Evolutionary conservation across 2,113 vertebrate species (phyloP).

Genomic region (Collichthys lucidus): DNA sequence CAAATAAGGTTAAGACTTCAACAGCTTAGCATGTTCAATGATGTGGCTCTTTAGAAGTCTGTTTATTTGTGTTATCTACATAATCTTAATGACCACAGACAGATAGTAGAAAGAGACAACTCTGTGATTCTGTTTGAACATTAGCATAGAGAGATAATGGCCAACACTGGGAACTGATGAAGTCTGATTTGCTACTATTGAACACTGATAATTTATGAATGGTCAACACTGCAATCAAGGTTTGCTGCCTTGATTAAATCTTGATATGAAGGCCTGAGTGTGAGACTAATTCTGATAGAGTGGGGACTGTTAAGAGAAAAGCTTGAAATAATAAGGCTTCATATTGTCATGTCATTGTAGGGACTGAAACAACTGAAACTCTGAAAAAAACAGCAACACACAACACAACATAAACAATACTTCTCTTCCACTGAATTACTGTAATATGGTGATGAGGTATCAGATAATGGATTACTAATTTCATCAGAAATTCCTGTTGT

Average conservation of each 20-base stretch:
- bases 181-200: conserved; percentile 36
- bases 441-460: no score
- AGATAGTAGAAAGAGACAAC: conserved; percentile 29
- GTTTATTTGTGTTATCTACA: conserved; percentile 7
- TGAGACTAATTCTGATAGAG: conserved; percentile 16
- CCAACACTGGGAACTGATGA: conserved; percentile 36
- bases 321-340: neutral
- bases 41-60: conserved; percentile 6
- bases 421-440: neutral
- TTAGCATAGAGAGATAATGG: conserved; percentile 9
- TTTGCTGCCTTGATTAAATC: conserved; percentile 58
- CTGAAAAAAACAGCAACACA: neutral
- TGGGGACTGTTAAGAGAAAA: conserved; percentile 25
- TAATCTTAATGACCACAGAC: conserved; percentile 18
- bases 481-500: neutral
- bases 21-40: conserved; percentile 7
- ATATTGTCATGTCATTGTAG: neutral
- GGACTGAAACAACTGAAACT: neutral
- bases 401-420: neutral
- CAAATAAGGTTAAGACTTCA: conserved; percentile 21
- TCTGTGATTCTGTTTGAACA: conserved; percentile 41
- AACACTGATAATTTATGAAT: conserved; percentile 26
- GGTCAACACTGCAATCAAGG: conserved; percentile 37
- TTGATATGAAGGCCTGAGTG: conserved; percentile 5
- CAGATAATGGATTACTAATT: no score